phyloP scores from a whole-genome alignment of 2,113 vertebrate species.

The Prinia subflava region DNA sequence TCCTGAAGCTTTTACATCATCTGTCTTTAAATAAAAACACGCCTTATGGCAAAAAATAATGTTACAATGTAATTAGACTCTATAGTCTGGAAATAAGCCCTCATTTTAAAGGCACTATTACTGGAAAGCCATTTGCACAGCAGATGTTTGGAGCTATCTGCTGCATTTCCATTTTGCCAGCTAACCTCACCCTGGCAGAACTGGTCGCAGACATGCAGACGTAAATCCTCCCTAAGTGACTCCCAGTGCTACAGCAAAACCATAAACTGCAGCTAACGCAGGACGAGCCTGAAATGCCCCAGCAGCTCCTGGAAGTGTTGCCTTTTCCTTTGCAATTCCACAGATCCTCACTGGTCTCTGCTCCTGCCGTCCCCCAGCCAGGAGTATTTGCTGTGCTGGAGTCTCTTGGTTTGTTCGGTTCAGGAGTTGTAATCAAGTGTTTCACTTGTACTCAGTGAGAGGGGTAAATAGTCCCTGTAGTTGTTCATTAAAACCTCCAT shows the following conservation, averaged over 20 bases:
- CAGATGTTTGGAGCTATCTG: slow-evolving; percentile 63
- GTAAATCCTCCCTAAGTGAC: slow-evolving; percentile 36
- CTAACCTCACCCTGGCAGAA: slow-evolving; percentile 21
- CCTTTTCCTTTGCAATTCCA: slow-evolving; percentile 30
- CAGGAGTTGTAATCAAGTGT: slow-evolving; percentile 67
- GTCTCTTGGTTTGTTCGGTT: slow-evolving; percentile 35
- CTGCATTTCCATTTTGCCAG: slow-evolving; percentile 47
- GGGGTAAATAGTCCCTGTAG: slow-evolving; percentile 73
- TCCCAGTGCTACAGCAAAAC: not conserved
- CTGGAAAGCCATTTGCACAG: slow-evolving; percentile 47
- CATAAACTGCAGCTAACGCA: slow-evolving; percentile 60
- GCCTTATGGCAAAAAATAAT: slow-evolving; percentile 47
- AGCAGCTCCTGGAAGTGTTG: slow-evolving; percentile 40
- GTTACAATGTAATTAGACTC: slow-evolving; percentile 57
- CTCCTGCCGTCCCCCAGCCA: not conserved
- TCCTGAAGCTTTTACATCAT: slow-evolving; percentile 20
- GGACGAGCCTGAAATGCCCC: slow-evolving; percentile 2
- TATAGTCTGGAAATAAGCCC: not conserved
- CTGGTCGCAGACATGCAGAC: not conserved
- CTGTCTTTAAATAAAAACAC: slow-evolving; percentile 52
- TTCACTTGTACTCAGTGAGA: slow-evolving; percentile 70
- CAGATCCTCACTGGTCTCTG: not conserved
- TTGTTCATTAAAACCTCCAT: slow-evolving; percentile 77
- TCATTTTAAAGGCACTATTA: slow-evolving; percentile 59
- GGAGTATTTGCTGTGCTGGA: not conserved